Percentiles rank a stretch among this genome's conserved stretches.
Conservation (phyloP, 2,888 invertebrate species). For the Argyra leucocephala region DNA sequence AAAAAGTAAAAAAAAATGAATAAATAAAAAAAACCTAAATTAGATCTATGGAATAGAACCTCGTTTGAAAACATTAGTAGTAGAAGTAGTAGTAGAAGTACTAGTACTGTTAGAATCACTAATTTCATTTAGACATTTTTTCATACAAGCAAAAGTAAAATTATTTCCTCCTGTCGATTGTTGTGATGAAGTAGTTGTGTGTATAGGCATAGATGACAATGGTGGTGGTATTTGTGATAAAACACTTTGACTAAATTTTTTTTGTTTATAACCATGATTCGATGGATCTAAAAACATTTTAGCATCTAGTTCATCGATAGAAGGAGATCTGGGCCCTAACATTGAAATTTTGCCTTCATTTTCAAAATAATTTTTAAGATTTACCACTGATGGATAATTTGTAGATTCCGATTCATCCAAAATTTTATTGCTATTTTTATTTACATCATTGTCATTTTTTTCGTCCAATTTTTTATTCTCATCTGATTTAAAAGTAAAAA, state of each 20-base stretch:
- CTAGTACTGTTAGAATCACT: not conserved
- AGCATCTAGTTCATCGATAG: not conserved
- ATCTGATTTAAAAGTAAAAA: constrained; percentile 17
- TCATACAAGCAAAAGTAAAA: not conserved
- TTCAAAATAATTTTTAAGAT: not conserved
- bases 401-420: not conserved
- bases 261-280: not conserved
- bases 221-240: not conserved
- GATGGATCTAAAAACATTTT: not conserved
- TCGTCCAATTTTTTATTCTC: not conserved
- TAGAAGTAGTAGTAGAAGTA: not conserved
- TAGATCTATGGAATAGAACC: constrained; percentile 3
- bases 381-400: not conserved
- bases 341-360: not conserved
- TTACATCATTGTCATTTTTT: not conserved
- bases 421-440: not conserved
- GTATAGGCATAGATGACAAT: not conserved
- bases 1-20: not conserved
- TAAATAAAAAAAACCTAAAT: not conserved
- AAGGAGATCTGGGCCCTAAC: not conserved
- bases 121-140: not conserved
- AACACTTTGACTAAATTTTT: not conserved
- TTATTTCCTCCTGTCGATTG: not conserved
- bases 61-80: constrained; percentile 6
- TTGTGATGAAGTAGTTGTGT: not conserved